These are phyloP conservation scores for Morone chrysops DNA, from an alignment of 2,113 vertebrate genomes.

Conservation along the genomic window DNA sequence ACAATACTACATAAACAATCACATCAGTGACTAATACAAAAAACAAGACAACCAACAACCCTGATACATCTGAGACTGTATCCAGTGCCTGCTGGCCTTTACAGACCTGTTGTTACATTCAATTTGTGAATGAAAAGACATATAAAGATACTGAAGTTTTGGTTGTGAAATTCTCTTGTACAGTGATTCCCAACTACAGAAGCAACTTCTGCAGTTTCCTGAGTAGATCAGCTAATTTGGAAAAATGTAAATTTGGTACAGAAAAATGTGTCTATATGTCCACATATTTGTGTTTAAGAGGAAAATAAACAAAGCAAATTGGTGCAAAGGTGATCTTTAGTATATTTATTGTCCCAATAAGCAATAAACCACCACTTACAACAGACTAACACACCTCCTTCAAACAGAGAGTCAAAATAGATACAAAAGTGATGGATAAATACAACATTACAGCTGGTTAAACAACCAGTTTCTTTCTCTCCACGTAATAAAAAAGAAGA, in stretches of 20 bases:
- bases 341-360: not conserved
- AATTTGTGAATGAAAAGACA: not conserved
- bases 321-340: not conserved
- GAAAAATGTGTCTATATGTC: no score
- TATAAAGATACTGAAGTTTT: no score
- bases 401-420: not conserved
- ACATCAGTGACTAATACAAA: constrained; percentile 6
- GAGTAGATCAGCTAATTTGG: not conserved
- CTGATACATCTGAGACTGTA: not conserved
- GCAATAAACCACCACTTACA: not conserved
- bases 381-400: not conserved
- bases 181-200: no score
- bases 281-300: no score
- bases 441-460: not conserved
- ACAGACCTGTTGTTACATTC: not conserved
- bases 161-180: no score
- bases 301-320: not conserved
- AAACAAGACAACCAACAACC: constrained; percentile 5
- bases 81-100: not conserved
- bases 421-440: not conserved
- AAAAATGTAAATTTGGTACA: not conserved
- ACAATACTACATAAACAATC: constrained; percentile 42
- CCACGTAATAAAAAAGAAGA: not conserved
- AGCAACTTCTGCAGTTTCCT: no score
- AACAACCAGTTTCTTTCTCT: not conserved